Conservation (phyloP, 2,113 vertebrate species). For the Tragelaphus imberbis region DNA sequence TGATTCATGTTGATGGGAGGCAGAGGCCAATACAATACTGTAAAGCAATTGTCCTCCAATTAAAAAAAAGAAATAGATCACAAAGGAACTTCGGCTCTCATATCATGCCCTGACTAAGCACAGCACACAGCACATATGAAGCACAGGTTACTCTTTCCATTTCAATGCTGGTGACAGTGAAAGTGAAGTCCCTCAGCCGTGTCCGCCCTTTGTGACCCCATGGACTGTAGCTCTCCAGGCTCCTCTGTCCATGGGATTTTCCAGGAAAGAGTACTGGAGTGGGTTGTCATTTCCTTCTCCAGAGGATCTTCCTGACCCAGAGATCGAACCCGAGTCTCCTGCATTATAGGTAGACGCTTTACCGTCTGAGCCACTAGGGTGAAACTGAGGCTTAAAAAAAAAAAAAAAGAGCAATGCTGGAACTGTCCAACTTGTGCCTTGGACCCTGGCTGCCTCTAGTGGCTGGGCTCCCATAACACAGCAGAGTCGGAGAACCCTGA, state of each 20-base stretch:
- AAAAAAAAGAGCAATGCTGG: background rate
- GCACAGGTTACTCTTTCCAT: background rate
- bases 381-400: background rate
- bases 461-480: background rate
- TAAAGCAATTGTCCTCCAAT: background rate
- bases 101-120: no score
- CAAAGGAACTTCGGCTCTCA: background rate
- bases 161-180: background rate
- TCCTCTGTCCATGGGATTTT: background rate
- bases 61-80: background rate
- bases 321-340: background rate
- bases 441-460: background rate
- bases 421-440: background rate
- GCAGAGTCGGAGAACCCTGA: background rate
- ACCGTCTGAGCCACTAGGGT: background rate
- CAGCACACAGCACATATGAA: background rate
- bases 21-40: background rate
- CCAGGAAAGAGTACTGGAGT: background rate
- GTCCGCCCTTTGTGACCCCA: fast-evolving
- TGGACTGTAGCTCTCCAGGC: background rate
- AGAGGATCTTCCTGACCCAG: background rate
- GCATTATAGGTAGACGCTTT: background rate
- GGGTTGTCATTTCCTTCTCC: background rate
- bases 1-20: background rate
- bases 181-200: fast-evolving